Evolutionary conservation across 2,888 invertebrate genomes (phyloP).

Genomic region (Standfussiana lucernea): DNA sequence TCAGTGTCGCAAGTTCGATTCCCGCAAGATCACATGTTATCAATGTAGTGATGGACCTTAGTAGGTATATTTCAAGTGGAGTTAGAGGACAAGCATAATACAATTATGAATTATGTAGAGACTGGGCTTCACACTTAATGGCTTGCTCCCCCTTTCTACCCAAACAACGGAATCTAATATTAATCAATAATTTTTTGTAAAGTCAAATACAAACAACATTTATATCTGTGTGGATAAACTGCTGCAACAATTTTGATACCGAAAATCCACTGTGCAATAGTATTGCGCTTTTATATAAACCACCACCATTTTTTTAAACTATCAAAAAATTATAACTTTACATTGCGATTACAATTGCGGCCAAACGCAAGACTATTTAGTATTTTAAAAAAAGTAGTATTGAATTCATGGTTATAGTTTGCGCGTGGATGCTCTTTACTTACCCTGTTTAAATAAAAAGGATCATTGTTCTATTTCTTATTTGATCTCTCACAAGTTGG

Average conservation of each 20-base stretch:
- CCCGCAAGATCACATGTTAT: constrained; percentile 4
- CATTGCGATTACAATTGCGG: not conserved
- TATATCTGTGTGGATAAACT: not conserved
- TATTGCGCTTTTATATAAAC: not conserved
- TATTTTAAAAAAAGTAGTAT: no score
- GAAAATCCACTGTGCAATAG: not conserved
- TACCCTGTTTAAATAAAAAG: not conserved
- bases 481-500: constrained; percentile 15
- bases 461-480: constrained; percentile 10
- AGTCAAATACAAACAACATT: not conserved
- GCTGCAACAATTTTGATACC: not conserved
- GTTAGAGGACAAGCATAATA: not conserved
- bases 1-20: constrained; percentile 3
- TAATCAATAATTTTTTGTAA: not conserved
- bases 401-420: not conserved
- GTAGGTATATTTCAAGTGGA: not conserved
- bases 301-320: not conserved
- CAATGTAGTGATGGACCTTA: not conserved
- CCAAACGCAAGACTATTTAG: no score
- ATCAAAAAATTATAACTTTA: not conserved
- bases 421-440: not conserved
- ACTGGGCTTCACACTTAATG: no score
- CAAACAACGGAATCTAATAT: not conserved
- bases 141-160: not conserved
- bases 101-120: not conserved